A percentile compares a stretch with the other conserved stretches of the same genome.
Evolutionary conservation across 2,113 vertebrate genomes (phyloP).

Genomic region (Zosterops hypoxanthus): DNA sequence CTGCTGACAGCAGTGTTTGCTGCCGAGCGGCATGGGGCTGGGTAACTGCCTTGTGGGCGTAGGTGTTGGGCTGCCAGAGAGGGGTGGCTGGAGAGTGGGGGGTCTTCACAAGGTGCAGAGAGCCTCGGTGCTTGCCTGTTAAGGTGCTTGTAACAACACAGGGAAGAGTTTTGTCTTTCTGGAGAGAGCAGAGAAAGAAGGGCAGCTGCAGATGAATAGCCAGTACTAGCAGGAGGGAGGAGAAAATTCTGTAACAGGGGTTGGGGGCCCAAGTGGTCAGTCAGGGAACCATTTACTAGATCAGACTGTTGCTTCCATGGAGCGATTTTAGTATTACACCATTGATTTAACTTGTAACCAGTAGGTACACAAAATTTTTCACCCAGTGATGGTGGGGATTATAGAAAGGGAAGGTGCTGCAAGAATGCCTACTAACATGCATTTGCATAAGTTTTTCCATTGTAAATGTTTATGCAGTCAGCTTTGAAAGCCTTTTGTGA

Average conservation of each 20-base stretch:
- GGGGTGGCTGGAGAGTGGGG: neutral
- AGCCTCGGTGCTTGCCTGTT: neutral
- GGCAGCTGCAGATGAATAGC: neutral
- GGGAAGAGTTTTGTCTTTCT: neutral
- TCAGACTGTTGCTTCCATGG: neutral
- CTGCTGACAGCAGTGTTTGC: neutral
- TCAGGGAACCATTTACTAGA: neutral
- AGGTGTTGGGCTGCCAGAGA: neutral
- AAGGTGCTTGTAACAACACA: neutral
- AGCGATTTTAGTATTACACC: neutral
- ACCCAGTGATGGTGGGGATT: accelerated
- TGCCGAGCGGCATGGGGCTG: neutral
- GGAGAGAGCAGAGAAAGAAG: neutral
- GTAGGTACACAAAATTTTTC: neutral
- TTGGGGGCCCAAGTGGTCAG: neutral
- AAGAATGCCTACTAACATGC: neutral
- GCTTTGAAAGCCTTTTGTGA: constrained; percentile 57
- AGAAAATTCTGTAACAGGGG: accelerated
- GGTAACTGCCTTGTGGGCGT: accelerated
- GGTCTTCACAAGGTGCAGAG: neutral
- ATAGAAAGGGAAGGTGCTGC: neutral
- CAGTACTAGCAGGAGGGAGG: neutral
- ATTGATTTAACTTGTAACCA: neutral
- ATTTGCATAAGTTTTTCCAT: constrained; percentile 57
- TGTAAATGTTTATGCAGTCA: constrained; percentile 18